phyloP scores from a whole-genome alignment of 2,888 invertebrate species.

The Petrophora chlorosata region DNA sequence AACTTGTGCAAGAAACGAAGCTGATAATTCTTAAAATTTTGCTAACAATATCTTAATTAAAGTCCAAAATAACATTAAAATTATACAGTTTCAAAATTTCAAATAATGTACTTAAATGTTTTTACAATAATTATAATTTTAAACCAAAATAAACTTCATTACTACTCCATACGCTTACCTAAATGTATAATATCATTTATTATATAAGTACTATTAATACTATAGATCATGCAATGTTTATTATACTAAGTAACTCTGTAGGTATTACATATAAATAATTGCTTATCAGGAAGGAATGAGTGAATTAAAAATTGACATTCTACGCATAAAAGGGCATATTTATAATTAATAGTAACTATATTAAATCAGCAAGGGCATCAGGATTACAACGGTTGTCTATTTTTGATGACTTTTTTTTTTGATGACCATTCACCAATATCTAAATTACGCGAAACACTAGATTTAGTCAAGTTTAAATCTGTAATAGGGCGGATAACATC shows the following conservation, averaged over 20 bases:
- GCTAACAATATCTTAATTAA: too few species aligned
- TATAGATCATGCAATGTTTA: conserved; percentile 64
- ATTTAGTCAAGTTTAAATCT: conserved; percentile 13
- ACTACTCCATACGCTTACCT: conserved; percentile 8
- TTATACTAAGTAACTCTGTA: conserved; percentile 58
- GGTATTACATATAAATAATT: conserved; percentile 70
- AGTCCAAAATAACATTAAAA: too few species aligned
- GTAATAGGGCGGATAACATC: too few species aligned
- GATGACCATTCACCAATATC: too few species aligned
- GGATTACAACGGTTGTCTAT: not conserved
- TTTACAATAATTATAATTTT: too few species aligned
- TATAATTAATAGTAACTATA: conserved; percentile 1
- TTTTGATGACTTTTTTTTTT: not conserved
- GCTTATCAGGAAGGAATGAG: conserved; percentile 77
- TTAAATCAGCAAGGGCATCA: not conserved
- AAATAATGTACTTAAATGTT: too few species aligned
- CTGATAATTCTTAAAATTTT: too few species aligned
- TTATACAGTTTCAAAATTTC: too few species aligned
- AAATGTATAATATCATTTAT: conserved; percentile 22
- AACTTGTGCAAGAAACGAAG: too few species aligned
- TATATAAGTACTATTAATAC: conserved; percentile 43
- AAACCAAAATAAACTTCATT: not conserved
- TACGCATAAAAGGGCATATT: conserved; percentile 14
- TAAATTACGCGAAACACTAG: not conserved
- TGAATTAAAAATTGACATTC: conserved; percentile 75